Evolutionary conservation across 2,797 vertebrate genomes (phyloP), one percentile per base, ranked within the genome.

Genomic region (Harpagifer antarcticus): DNA sequence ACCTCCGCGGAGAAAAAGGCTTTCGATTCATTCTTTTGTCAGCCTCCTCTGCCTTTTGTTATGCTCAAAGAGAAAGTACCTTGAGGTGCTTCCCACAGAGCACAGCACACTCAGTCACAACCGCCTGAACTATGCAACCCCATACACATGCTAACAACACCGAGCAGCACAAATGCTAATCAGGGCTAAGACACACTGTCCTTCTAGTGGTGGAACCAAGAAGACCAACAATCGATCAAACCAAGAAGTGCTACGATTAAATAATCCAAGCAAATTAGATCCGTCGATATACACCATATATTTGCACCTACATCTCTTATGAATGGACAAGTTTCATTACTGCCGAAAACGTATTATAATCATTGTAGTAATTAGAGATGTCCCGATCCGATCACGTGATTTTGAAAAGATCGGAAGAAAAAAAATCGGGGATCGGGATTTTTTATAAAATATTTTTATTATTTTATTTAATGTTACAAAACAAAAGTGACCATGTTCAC

Each of bases 111-210:
- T 60, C 68, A 52, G 72, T 60, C 68, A 74, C 23, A 27, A 50
- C 27, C 59, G 59, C 61, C 63, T 37, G 0, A 78, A 48, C 79
- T 33, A 53, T 11, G 47, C 53, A 3, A 49, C 6, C 60, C 65
- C 63, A 78, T 79, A 85, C 84, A 86, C 78, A 91, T 92, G 87
- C 79, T 77, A 86, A 89, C 70, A 86, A 89, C 70, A 33, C 44
- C 0, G 20, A 54, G 62, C 57, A 60, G 55, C 82, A 77, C 49
- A 78, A 54, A 87, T 81, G 86, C 74, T 79, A 83, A 91, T 79
- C 45, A 70, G 76, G 70, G 52, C 58, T 54, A 47, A 47, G 54
- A 37, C 20, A n/a, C 40, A 37, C 44, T 19, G 49, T 43, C 40
- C 33, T 72, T 27, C 62, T 63, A 68, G 64, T 12, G 9, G 2